Percentiles rank a stretch among this genome's conserved stretches.
Evolutionary conservation across 2,113 vertebrate species (phyloP).

Genomic region (Tupaia chinensis): DNA sequence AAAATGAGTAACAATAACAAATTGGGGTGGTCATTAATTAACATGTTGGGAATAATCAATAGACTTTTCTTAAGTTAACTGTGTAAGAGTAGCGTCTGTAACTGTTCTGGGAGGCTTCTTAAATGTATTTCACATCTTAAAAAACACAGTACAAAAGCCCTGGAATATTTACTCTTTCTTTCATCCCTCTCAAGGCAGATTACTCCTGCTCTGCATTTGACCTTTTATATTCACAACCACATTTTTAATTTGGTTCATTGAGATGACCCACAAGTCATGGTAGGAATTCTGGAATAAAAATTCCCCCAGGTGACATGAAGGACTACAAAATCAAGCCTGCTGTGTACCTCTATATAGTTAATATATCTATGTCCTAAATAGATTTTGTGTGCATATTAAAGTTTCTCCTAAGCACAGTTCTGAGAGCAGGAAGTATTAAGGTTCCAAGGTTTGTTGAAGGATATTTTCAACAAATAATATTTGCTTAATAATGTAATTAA

Average conservation of each 20-base stretch:
- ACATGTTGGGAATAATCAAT: neutral
- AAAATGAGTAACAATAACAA: neutral
- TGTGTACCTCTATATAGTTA: neutral
- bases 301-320: neutral
- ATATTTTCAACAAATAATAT: neutral
- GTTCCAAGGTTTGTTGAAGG: neutral
- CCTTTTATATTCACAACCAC: neutral
- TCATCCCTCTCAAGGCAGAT: neutral
- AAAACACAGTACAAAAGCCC: neutral
- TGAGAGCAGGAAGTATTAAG: conserved; percentile 10
- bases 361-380: neutral
- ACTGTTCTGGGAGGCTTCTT: neutral
- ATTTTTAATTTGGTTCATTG: neutral
- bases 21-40: neutral
- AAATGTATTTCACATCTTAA: neutral
- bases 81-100: neutral
- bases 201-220: neutral
- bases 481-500: conserved; percentile 31
- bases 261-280: neutral
- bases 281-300: conserved; percentile 36
- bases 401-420: neutral
- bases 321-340: neutral
- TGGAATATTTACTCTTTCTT: neutral
- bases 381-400: neutral
- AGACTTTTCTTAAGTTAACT: neutral